Evolutionary conservation across 2,888 invertebrate species (phyloP).

Genomic region (Erebia palarica): DNA sequence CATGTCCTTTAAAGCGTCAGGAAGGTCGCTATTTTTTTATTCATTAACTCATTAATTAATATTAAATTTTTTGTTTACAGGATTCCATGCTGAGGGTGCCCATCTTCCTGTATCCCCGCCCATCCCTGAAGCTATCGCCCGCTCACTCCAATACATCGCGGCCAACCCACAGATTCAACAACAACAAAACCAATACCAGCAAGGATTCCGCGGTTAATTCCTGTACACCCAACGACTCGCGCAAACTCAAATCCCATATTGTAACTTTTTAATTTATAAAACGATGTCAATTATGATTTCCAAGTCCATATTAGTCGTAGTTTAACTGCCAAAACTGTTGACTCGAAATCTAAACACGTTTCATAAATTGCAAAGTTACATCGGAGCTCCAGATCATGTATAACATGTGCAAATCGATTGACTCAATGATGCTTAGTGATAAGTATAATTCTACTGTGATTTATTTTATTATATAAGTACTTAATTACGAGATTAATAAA

Average conservation of each 20-base stretch:
- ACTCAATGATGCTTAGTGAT: constrained; percentile 43
- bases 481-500: constrained; percentile 41
- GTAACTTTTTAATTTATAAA: background rate
- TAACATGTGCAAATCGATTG: constrained; percentile 41
- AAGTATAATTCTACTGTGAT: constrained; percentile 70
- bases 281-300: too few relatives aligned
- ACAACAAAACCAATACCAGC: constrained; percentile 57
- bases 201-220: constrained; percentile 65
- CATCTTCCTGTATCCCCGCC: constrained; percentile 85
- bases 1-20: too few relatives aligned
- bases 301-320: too few relatives aligned
- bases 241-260: constrained; percentile 3
- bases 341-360: background rate
- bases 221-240: constrained; percentile 18
- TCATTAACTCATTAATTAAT: background rate
- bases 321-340: too few relatives aligned
- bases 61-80: constrained; percentile 44
- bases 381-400: background rate
- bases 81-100: constrained; percentile 84
- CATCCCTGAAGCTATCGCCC: constrained; percentile 82
- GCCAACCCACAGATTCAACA: constrained; percentile 57
- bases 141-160: constrained; percentile 73
- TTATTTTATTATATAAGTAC: constrained; percentile 61
- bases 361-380: background rate
- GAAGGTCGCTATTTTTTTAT: background rate